Percentiles rank a stretch among this genome's conserved stretches.
These are phyloP conservation scores for Drosophila busckii DNA, from an alignment of 1,140 invertebrate genomes.

Conservation along the genomic window DNA sequence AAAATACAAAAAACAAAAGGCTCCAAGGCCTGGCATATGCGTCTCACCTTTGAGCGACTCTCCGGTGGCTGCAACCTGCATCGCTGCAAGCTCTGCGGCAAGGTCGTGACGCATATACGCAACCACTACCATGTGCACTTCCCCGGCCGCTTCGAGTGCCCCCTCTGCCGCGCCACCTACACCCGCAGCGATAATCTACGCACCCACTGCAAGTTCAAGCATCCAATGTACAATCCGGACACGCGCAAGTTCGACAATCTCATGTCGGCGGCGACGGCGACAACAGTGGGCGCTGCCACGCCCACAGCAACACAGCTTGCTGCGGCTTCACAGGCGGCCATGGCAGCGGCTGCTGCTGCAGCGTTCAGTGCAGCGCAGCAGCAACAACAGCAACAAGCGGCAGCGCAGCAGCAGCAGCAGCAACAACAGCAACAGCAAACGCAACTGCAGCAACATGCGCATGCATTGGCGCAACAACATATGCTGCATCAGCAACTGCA, in stretches of 20 bases:
- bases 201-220: conserved; percentile 93
- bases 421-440: conserved; percentile 49
- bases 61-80: conserved; percentile 92
- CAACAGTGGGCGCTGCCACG: conserved; percentile 81
- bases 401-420: conserved; percentile 27
- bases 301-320: conserved; percentile 74
- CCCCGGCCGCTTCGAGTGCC: conserved; percentile 92
- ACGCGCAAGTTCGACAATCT: conserved; percentile 89
- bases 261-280: conserved; percentile 80
- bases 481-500: conserved; percentile 63
- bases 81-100: conserved; percentile 93
- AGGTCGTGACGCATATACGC: conserved; percentile 93
- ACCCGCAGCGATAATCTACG: conserved; percentile 92
- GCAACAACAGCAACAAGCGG: conserved; percentile 53
- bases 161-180: conserved; percentile 91
- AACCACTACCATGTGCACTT: conserved; percentile 95
- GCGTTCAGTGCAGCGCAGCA: conserved; percentile 61
- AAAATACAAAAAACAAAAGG: conserved; percentile 79
- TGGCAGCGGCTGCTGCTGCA: conserved; percentile 74
- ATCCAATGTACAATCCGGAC: conserved; percentile 88
- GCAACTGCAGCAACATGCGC: conserved; percentile 78
- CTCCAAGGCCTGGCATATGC: conserved; percentile 94
- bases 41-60: conserved; percentile 92
- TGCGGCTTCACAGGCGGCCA: conserved; percentile 63
- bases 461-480: conserved; percentile 64